Evolutionary conservation across 2,797 vertebrate genomes (phyloP), one percentile per base, ranked within the genome.

Genomic region (Cyprinodon diabolis): DNA sequence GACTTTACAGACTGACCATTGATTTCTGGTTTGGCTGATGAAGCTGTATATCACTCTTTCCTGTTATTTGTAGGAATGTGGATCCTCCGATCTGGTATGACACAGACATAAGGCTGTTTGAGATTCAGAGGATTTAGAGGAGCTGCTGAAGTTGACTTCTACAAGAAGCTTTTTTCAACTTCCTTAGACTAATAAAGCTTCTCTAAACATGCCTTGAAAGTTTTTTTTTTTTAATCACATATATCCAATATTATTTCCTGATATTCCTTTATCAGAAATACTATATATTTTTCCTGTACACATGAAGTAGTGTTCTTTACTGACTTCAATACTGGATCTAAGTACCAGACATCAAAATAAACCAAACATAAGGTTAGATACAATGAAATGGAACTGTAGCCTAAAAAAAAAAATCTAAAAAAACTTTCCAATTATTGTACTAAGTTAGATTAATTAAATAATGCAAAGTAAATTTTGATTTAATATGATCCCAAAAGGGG

Each of bases 1-100:
- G 3, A 43, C n/a, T 0, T 14, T 15, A 9, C 15, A 6, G 15
- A 6, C 23, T 37, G 9, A 19, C 1, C 10, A 52, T 15, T 49
- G 30, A 48, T 40, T 37, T 51, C 11, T 12, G 2, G 14, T 40
- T 25, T 35, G 25, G 15, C 21, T 63, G 1, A 7, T 49, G 45
- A 17, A 51, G 15, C 23, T 35, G 4, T 63, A 63, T 43, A 14
- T 25, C 25, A 65, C 30, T 66, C 30, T 48, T 4, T n/a, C 47
- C 10, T 66, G 68, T 51, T 69, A 71, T 79, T 88, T 76, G 0
- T 66, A 99, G 98, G 75, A 99, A 99, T 40, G 95, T 98, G 93
- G 97, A 99, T 92, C 98, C 98, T 0, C 97, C 98, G 0, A 94
- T 99, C 86, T 99, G 98, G 98, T 99, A 99, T 51, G 98, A 99